Evolutionary conservation across 2,797 vertebrate species (phyloP).

Genomic region (Triplophysa yarkandensis): DNA sequence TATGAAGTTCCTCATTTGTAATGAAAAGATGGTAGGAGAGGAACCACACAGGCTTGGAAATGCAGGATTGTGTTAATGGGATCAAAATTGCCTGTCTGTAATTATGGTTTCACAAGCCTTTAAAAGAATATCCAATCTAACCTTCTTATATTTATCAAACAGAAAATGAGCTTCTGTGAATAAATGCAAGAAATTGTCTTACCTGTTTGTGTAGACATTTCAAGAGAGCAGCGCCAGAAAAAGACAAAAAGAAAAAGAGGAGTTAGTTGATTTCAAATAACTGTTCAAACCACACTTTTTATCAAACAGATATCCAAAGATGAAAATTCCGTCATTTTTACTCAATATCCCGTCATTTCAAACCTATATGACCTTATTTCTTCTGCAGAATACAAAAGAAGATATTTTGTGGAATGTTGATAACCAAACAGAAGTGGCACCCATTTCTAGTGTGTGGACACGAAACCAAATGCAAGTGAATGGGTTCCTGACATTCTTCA

Average conservation of each 20-base stretch:
- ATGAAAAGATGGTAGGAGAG: neutral
- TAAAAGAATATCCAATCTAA: conserved; percentile 1
- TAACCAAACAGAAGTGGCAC: no score
- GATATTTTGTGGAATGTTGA: no score
- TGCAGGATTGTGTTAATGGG: conserved; percentile 2
- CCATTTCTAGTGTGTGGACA: no score
- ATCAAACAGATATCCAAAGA: no score
- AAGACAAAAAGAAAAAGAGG: neutral
- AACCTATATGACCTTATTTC: no score
- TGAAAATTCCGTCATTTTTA: no score
- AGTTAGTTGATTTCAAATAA: conserved; percentile 9
- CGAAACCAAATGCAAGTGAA: no score
- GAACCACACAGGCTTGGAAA: neutral
- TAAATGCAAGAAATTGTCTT: neutral
- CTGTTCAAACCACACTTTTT: neutral
- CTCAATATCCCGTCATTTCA: no score
- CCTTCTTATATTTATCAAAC: neutral
- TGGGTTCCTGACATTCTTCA: no score
- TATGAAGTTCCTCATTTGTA: conserved; percentile 6
- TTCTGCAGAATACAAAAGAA: no score
- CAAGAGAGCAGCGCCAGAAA: neutral
- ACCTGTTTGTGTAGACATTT: conserved; percentile 21
- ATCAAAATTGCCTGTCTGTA: neutral
- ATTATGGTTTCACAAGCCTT: neutral
- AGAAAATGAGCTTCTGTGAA: neutral